These are phyloP conservation scores for Grammomys surdaster DNA, from an alignment of 2,113 vertebrate species.

Conservation along the genomic window DNA sequence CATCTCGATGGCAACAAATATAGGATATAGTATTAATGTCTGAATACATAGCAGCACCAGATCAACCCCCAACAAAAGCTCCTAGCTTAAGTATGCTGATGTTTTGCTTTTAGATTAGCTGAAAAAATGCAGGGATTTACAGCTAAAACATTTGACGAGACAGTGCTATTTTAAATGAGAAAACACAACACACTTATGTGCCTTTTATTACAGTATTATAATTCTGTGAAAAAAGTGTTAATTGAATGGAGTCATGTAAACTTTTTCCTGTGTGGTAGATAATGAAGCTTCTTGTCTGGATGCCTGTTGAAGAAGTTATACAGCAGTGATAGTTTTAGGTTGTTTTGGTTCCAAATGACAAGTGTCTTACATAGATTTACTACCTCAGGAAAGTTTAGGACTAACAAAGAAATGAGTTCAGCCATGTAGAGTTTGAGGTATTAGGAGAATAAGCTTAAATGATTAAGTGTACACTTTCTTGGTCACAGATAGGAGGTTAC, in stretches of 20 bases:
- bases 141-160: conserved; percentile 5
- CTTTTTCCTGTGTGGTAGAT: neutral
- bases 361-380: neutral
- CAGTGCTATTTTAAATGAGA: neutral
- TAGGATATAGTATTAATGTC: too few species aligned
- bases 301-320: neutral
- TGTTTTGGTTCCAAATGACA: neutral
- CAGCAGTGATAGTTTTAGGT: neutral
- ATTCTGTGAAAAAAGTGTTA: conserved; percentile 24
- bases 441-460: conserved; percentile 9
- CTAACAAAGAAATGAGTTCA: neutral
- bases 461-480: neutral
- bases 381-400: neutral
- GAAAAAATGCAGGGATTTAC: neutral
- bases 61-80: neutral
- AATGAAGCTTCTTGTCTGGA: neutral
- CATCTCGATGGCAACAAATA: too few species aligned
- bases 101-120: conserved; percentile 44
- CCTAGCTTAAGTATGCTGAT: neutral
- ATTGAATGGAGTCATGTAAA: neutral
- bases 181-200: neutral
- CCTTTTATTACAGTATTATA: neutral
- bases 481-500: neutral
- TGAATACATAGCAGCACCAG: too few species aligned
- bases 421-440: neutral